Base-by-base conservation (phyloP, 2,888 invertebrate species). In the Idaea biselata region DNA sequence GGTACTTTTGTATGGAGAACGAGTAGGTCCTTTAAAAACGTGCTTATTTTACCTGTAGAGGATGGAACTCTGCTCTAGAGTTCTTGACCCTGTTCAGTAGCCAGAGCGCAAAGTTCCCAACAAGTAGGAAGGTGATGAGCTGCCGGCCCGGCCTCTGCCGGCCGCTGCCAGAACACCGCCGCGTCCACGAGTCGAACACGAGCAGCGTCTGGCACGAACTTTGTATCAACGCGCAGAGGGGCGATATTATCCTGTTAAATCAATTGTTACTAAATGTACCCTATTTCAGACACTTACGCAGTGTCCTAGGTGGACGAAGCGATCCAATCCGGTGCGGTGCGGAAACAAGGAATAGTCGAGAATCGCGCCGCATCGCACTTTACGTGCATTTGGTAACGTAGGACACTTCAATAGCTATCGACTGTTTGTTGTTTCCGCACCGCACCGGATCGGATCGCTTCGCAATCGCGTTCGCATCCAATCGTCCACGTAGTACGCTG, bases 41-140 rank as follows among this genome's bases (percentile, higher is more conserved):
- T 17, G n/a, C 0, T 1, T 59, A 6, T 33, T 44, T 56, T 65
- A 91, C 92, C 85, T 95, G 95, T 59, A 94, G 85, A 0, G 95
- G 95, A 75, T 95, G 94, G 53, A 95, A 95, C 67, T 95, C 94
- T 0, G 95, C 94, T 57, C 95, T 87, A 1, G 94, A 93, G 68
- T 95, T 95, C 78, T 95, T 95, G 61, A 95, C 90, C 11, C 95
- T 93, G 74, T 95, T 95, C 7, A 96, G 92, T n/a, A 94, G 93
- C 95, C 95, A 95, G 64, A 95, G 87, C 0, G 95, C 95, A 58
- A 95, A 93, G 80, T 94, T 94, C 14, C 94, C 93, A 0, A 94
- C 93, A 14, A 94, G 89, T 0, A 96, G 89, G 77, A 96, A 96
- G 0, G 96, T 96, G 60, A 96, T 94, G 62, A 95, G 86, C 75